Conservation (phyloP, 1,140 invertebrate genomes). For the Dreissena rostriformis region DNA sequence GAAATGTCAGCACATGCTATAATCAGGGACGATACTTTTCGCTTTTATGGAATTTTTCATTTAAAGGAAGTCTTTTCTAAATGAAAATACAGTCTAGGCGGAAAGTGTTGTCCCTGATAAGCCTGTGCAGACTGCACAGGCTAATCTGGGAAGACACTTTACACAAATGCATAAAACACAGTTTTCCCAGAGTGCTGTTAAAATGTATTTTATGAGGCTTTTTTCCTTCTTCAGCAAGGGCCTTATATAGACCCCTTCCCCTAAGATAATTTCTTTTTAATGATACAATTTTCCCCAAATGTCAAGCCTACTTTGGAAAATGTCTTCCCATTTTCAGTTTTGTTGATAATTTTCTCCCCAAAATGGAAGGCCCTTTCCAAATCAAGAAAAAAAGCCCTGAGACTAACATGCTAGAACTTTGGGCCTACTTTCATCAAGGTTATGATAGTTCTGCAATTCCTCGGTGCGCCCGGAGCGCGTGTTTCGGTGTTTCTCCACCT, state of each 20-base stretch:
- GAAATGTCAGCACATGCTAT: too few relatives aligned
- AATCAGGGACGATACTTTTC: too few relatives aligned
- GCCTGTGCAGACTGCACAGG: too few relatives aligned
- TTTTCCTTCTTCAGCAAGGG: background rate
- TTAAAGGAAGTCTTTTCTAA: too few relatives aligned
- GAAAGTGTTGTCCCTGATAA: too few relatives aligned
- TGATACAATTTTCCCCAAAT: background rate
- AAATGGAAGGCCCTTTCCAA: background rate
- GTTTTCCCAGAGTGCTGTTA: too few relatives aligned
- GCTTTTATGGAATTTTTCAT: too few relatives aligned
- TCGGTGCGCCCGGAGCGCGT: constrained; percentile 37
- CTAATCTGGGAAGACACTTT: too few relatives aligned
- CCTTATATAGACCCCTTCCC: background rate
- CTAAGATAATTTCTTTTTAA: too few relatives aligned
- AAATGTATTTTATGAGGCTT: too few relatives aligned
- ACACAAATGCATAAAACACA: too few relatives aligned
- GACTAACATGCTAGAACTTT: background rate
- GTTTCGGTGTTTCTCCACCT: constrained; percentile 43
- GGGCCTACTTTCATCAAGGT: constrained; percentile 45
- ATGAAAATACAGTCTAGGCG: too few relatives aligned
- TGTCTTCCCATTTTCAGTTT: background rate
- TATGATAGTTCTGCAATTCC: constrained; percentile 39
- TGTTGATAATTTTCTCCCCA: background rate
- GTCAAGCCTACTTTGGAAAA: background rate
- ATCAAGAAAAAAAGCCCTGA: background rate